Evolutionary conservation across 2,888 invertebrate genomes (phyloP), one percentile per base, ranked within the genome.

Genomic region (Halictus ligatus): DNA sequence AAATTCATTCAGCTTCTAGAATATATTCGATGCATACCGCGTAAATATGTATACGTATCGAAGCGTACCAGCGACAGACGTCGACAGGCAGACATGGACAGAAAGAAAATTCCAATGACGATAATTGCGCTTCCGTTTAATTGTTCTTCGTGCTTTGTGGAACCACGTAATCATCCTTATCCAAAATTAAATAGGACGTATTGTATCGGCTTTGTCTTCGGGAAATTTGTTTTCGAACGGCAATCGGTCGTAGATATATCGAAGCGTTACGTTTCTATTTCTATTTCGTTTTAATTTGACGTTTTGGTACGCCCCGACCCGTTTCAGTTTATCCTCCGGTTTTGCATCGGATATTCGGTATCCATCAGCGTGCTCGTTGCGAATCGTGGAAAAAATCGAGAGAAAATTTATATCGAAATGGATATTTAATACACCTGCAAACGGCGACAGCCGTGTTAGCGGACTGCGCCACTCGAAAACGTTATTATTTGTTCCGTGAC

Each of bases 1-100:
- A 75, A 87, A 89, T 81, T 75, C 73, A 86, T 89, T 81, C 73
- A 43, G 29, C 21, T 58, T 46, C 15, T 48, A 58, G n/a, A 58
- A 58, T n/a, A 54, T 54, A 10, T 58, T 58, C 58, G 0, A 58
- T n/a, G n/a, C 10, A 5, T 48, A 48, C 5, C 48, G 4, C 48
- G 48, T 48, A 48, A 1, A 10, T 10, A 43, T 54, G 18, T 21
- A 18, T 54, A 4, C 7, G 7, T n/a, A n/a, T 58, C 10, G 58
- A 10, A 58, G 58, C n/a, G 10, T 21, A 58, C 10, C 58, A 58
- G n/a, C 58, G n/a, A 58, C n/a, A 0, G 48, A 15, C 48, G 15
- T 48, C 15, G 48, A 48, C 46, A 46, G 46, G 35, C 35, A 35
- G 5, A 5, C 48, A 48, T 48, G 4, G 48, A 48, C 46, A 46